phyloP scores from a whole-genome alignment of 37 sponge, comb jelly and placozoan genomes.

The Ianthella basta region DNA sequence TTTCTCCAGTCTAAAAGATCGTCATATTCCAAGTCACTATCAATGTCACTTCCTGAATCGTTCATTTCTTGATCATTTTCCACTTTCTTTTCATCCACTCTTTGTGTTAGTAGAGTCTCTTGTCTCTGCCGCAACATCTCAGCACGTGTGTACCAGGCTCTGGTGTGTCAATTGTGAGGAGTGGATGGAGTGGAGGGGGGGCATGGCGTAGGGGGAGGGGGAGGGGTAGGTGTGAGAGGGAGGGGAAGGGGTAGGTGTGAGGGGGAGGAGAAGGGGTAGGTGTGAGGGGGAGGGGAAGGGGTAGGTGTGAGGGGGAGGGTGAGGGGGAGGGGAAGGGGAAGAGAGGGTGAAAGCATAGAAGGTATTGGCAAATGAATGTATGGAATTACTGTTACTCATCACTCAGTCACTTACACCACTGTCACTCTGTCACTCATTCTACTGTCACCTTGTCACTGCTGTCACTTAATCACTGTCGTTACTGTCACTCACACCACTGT shows the following conservation, averaged over 20 bases:
- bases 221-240: not conserved
- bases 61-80: constrained; percentile 21
- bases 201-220: not conserved
- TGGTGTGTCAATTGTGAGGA: not conserved
- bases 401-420: constrained; percentile 60
- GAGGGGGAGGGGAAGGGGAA: not conserved
- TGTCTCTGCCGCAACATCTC: constrained; percentile 66
- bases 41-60: constrained; percentile 21
- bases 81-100: not conserved
- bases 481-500: constrained; percentile 61
- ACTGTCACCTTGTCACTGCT: no score
- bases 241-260: not conserved
- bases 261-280: not conserved
- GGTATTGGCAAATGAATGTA: not conserved
- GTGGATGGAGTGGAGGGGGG: no score
- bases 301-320: no score
- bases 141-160: constrained; percentile 60
- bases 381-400: constrained; percentile 6
- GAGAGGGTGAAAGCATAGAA: not conserved
- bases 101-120: constrained; percentile 29
- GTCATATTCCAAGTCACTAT: constrained; percentile 56
- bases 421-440: constrained; percentile 54
- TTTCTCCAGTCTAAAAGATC: constrained; percentile 71
- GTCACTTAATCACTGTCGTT: no score
- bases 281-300: not conserved